phyloP scores from a whole-genome alignment of 1,140 invertebrate genomes.

The Monomorium pharaonis region DNA sequence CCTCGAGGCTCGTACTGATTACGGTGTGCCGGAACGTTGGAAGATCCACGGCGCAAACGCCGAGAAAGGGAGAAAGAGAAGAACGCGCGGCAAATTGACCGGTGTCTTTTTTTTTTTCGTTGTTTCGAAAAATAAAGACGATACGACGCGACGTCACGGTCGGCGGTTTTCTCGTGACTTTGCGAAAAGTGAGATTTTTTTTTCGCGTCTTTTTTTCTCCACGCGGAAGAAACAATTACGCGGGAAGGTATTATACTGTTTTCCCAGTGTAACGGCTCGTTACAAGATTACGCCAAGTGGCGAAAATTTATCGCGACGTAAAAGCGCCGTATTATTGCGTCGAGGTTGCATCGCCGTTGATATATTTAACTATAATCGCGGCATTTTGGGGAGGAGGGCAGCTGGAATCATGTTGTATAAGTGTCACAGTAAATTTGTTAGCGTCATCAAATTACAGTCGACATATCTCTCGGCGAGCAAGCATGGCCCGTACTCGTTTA shows the following conservation, averaged over 20 bases:
- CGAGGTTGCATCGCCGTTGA: not conserved
- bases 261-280: not conserved
- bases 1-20: slow-evolving; percentile 49
- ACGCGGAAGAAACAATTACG: not conserved
- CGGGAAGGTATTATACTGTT: not conserved
- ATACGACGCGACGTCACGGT: not conserved
- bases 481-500: not conserved
- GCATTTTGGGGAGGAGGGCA: not conserved
- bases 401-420: not conserved
- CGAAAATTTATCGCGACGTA: not conserved
- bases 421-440: not conserved
- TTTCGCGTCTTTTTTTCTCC: not conserved
- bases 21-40: not conserved
- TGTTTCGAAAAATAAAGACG: not conserved
- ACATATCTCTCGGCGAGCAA: not conserved
- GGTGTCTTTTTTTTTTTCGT: not conserved
- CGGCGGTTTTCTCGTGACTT: not conserved
- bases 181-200: not conserved
- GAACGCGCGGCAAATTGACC: not conserved
- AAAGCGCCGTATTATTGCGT: not conserved
- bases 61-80: not conserved
- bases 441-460: not conserved
- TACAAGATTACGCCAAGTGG: not conserved
- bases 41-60: not conserved
- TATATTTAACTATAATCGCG: slow-evolving; percentile 13